Conservation (phyloP, 2,113 vertebrate species). For the Corythornis madagascariensis region DNA sequence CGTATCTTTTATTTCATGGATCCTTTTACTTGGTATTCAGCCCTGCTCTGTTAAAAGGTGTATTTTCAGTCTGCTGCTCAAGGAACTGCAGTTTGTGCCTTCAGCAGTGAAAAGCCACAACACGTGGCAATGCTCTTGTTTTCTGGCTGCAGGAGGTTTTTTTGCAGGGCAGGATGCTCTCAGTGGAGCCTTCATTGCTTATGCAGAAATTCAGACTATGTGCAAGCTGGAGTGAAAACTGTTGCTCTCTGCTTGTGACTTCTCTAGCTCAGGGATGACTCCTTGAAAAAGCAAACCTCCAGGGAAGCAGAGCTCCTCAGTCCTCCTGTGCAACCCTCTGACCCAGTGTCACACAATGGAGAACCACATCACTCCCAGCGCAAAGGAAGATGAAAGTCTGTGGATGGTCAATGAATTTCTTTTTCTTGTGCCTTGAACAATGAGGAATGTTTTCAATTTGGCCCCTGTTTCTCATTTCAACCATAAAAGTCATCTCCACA, state of each 20-base stretch:
- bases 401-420: background rate
- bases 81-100: background rate
- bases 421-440: background rate
- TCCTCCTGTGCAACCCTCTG: background rate
- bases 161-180: background rate
- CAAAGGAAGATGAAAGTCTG: background rate
- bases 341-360: rapidly evolving
- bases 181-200: background rate
- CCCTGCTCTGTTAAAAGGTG: background rate
- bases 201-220: background rate
- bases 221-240: background rate
- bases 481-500: slow-evolving; percentile 25
- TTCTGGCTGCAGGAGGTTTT: background rate
- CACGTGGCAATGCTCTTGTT: background rate
- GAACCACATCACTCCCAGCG: rapidly evolving
- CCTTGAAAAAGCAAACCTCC: background rate
- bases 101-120: background rate
- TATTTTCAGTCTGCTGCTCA: background rate
- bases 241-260: background rate
- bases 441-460: background rate
- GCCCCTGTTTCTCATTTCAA: background rate
- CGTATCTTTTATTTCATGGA: background rate
- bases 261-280: background rate
- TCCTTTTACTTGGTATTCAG: background rate
- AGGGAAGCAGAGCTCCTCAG: background rate